Base-by-base conservation (phyloP, 2,888 invertebrate species). In the Melitaea athalia region DNA sequence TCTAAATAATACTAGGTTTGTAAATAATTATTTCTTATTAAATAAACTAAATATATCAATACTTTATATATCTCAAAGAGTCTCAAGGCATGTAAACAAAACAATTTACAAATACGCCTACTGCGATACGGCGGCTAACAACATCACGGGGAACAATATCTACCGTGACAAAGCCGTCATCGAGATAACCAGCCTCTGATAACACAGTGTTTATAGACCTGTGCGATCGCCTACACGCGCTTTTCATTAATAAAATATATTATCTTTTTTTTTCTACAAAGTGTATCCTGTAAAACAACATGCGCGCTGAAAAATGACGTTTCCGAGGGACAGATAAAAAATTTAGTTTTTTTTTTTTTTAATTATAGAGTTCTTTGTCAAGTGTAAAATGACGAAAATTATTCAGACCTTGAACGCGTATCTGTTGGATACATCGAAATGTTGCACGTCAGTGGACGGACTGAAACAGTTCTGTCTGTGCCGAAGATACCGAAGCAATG, bases 141-240 rank as follows among this genome's bases (percentile, higher is more conserved):
- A 84, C 87, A 85, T 84, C 86, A 87, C 81, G 85, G 81, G 80
- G 82, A 81, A 85, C 85, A 87, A 88, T 91, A 82, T 91, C 91
- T 89, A 88, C 84, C 91, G 88, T 92, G 90, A 90, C 92, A 85
- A 89, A 89, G 83, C 82, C 84, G 78, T 88, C 89, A 72, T 77
- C 77, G 76, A 78, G 78, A 92, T 92, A 91, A 81, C 85, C 85
- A 82, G 82, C 81, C 78, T 84, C 85, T 89, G 92, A 92, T 91
- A 92, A 89, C 85, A 78, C 90, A 92, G 91, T 91, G 75, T 78
- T 80, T 81, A 76, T 78, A 83, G 78, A 84, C 73, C 87, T 85
- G 83, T 83, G 83, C 81, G 73, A 81, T 80, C 71, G 84, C 74
- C 72, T 77, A 84, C 89, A 89, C 90, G 86, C 89, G 83, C 3